These are phyloP conservation scores for Cepaea nemoralis DNA, from an alignment of 1,140 invertebrate species.

Conservation along the genomic window DNA sequence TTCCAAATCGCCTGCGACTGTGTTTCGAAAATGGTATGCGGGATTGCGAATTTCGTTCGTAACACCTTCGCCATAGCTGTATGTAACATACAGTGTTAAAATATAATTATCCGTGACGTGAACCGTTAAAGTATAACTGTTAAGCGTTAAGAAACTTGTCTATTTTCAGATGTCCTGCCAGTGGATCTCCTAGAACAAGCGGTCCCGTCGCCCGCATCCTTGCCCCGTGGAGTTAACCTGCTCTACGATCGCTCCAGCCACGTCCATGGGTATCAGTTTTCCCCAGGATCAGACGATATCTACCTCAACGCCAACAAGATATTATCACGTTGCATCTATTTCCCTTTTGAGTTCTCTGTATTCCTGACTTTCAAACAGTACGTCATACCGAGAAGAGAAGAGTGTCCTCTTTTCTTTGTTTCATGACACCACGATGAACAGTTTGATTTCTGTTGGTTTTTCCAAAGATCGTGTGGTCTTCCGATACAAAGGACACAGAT, in stretches of 20 bases:
- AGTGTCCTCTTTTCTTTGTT: constrained; percentile 59
- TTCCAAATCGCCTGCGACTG: too few relatives aligned
- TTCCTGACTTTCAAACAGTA: constrained; percentile 61
- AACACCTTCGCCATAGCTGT: too few relatives aligned
- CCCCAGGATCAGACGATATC: constrained; percentile 48
- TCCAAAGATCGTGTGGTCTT: constrained; percentile 57
- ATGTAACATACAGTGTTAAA: too few relatives aligned
- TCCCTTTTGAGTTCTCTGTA: constrained; percentile 68
- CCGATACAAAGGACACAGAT: constrained; percentile 55
- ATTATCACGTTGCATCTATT: constrained; percentile 57
- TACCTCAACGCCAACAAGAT: constrained; percentile 51
- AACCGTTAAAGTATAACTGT: too few relatives aligned
- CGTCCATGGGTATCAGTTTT: constrained; percentile 61
- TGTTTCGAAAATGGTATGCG: too few relatives aligned
- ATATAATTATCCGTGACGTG: too few relatives aligned
- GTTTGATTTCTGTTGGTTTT: constrained; percentile 54
- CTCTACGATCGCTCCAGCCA: constrained; percentile 59
- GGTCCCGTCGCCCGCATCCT: constrained; percentile 50
- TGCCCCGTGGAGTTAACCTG: constrained; percentile 61
- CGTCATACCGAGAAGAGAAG: constrained; percentile 42
- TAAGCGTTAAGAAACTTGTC: not conserved
- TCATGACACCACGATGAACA: constrained; percentile 35
- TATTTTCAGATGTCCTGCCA: constrained; percentile 55
- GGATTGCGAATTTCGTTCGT: too few relatives aligned
- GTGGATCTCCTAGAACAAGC: constrained; percentile 57